Evolutionary conservation across 2,888 invertebrate species (phyloP), one percentile per base, ranked within the genome.

Genomic region (Baronia brevicornis): DNA sequence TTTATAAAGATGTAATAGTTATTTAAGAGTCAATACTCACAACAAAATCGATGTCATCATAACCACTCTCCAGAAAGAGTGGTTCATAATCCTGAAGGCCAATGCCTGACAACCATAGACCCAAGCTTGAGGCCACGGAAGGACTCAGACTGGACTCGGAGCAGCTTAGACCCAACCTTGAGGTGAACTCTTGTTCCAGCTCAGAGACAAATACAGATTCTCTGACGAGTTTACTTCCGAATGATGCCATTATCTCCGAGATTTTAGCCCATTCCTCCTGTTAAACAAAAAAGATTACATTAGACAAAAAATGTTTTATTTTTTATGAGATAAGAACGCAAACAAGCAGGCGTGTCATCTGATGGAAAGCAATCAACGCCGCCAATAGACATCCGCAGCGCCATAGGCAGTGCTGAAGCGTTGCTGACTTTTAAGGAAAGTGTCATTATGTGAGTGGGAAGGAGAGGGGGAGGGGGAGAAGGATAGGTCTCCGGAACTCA

Each of bases 261-360:
- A 97, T 96, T 80, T 96, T 95, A 11, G 95, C 95, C 95, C 97
- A 97, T 82, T 97, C 97, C 77, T 96, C 95, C 78, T 94, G 91
- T 50, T 44, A 9, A 10, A 23, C 5, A 24, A 12, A 24, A 6
- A 24, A 12, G n/a, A 12, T 12, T 6, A 6, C n/a, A 11, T 24
- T 24, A 12, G 3, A 24, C n/a, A 5, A 13, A 2, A 19, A 26
- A 26, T 12, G 7, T 3, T 6, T n/a, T 12, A 24, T 5, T 2
- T 7, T n/a, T 13, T 23, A 12, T 9, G 5, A 21, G 8, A 8
- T 9, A n/a, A n/a, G n/a, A n/a, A n/a, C n/a, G n/a, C n/a, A n/a
- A n/a, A n/a, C n/a, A n/a, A n/a, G n/a, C n/a, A n/a, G n/a, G n/a
- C n/a, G n/a, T n/a, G n/a, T n/a, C n/a, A n/a, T n/a, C n/a, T n/a